Evolutionary conservation across 2,888 invertebrate species (phyloP).

Genomic region (Hylaea fasciaria): DNA sequence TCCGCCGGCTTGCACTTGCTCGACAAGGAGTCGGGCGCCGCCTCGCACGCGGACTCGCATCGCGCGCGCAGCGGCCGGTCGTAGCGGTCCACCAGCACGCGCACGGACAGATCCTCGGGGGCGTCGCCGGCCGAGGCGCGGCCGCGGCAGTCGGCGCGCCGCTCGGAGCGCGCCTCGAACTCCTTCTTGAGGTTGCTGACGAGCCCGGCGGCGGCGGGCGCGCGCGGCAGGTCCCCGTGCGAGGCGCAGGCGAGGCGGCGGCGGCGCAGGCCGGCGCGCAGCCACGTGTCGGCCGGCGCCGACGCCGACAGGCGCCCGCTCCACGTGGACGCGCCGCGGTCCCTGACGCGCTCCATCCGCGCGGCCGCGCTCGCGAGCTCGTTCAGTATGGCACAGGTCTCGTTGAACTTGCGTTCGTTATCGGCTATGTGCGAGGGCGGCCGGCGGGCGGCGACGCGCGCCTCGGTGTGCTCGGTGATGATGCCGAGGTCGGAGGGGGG

Average conservation of each 20-base stretch:
- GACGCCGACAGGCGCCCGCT: conserved; percentile 85
- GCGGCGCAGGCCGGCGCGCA: conserved; percentile 73
- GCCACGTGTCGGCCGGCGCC: conserved; percentile 86
- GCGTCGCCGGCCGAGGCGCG: conserved; percentile 69
- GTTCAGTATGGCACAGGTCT: conserved; percentile 86
- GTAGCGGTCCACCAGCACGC: conserved; percentile 90
- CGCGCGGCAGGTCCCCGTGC: conserved; percentile 74
- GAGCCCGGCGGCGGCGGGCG: conserved; percentile 83
- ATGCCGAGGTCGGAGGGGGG: conserved; percentile 42
- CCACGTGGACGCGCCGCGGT: conserved; percentile 71
- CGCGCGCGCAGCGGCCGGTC: conserved; percentile 74
- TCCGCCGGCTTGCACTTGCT: conserved; percentile 30
- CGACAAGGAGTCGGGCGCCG: no score
- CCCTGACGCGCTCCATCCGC: conserved; percentile 68
- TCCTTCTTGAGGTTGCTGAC: conserved; percentile 94
- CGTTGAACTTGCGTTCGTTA: conserved; percentile 78
- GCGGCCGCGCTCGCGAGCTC: conserved; percentile 79
- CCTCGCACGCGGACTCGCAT: conserved; percentile 45
- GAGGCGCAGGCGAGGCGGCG: conserved; percentile 72
- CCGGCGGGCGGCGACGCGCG: conserved; percentile 38
- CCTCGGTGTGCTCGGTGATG: conserved; percentile 29
- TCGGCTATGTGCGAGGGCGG: conserved; percentile 58
- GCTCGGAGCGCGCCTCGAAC: conserved; percentile 89
- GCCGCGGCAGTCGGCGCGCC: conserved; percentile 17
- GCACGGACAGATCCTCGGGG: conserved; percentile 87